Base-by-base conservation (phyloP, 2,113 vertebrate genomes). In the Epinephelus cyanopodus region DNA sequence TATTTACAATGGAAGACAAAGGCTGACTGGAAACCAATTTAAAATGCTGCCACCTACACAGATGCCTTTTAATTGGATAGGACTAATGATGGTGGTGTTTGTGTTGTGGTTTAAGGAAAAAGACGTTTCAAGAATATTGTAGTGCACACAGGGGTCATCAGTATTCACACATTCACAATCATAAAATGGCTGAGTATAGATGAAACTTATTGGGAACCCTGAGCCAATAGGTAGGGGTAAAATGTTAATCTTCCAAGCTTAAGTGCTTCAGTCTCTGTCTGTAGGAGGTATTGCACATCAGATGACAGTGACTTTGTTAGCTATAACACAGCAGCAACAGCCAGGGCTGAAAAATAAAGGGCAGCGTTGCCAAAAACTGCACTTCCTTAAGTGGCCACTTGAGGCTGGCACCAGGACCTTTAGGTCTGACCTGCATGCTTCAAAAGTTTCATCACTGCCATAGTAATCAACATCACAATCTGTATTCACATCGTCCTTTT, bases 11-110 rank as follows among this genome's bases (percentile, higher is more conserved):
- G 57, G 14, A 67, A 71, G 45, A 64, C 63, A 73, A 69, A 61
- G 54, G 66, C 39, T 60, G 66, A 61, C 39, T 61, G 23, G 45
- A 65, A 72, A 54, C 48, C 72, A 81, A 84, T 83, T 87, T 14
- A 58, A 67, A 57, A 17, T 29, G 67, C 14, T 39, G 52, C 69
- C 79, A 79, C 77, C 61, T 74, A 85, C 73, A 62, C 68, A 82
- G 13, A 75, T 67, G 21, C 37, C 42, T 58, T 82, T 82, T 72
- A 84, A 82, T 78, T 85, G 50, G 52, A 47, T 21, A n/a, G 25
- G 15, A 3, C 27, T 29, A 48, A 25, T 54, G 29, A 62, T 56
- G 39, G 1, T 4, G 19, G 47, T 57, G 42, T 74, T 81, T 70
- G 48, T 65, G 21, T 56, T 79, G 11, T 29, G 21, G 53, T 69